These are phyloP conservation scores for Leptinotarsa tumamoca DNA, from an alignment of 2,888 invertebrate genomes.

Conservation along the genomic window DNA sequence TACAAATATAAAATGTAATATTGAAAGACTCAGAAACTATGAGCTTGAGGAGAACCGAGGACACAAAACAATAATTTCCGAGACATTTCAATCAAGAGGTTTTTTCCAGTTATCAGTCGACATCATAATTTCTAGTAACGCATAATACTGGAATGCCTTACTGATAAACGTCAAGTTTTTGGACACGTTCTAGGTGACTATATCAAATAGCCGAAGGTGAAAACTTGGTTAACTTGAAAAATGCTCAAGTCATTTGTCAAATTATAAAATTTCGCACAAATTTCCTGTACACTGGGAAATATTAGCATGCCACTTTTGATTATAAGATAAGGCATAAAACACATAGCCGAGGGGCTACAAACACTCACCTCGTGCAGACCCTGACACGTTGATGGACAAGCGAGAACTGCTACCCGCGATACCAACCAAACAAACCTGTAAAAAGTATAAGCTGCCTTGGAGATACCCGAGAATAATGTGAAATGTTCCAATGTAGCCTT, in stretches of 20 bases:
- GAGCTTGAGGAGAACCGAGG: too few species aligned
- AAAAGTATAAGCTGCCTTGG: neutral
- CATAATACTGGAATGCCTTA: slow-evolving; percentile 6
- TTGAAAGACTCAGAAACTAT: neutral
- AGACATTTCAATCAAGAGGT: neutral
- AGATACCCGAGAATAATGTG: neutral
- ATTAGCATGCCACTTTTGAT: slow-evolving; percentile 13
- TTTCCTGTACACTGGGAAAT: neutral
- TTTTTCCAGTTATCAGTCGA: neutral
- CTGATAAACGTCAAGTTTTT: neutral
- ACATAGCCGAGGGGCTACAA: neutral
- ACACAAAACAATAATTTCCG: too few species aligned
- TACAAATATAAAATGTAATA: slow-evolving; percentile 28
- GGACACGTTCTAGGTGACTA: neutral
- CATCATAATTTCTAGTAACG: neutral
- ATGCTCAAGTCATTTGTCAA: neutral
- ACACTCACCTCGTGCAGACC: neutral
- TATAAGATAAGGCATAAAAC: slow-evolving; percentile 9
- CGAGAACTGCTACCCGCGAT: neutral
- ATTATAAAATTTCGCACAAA: too few species aligned
- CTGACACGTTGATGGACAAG: neutral
- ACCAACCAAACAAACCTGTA: neutral
- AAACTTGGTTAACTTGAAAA: neutral
- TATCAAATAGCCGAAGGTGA: neutral
- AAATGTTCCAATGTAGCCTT: neutral